A percentile compares a stretch with the other conserved stretches of the same genome.
These are phyloP conservation scores for Dastarcus helophoroides DNA, from an alignment of 2,888 invertebrate species.

Conservation along the genomic window DNA sequence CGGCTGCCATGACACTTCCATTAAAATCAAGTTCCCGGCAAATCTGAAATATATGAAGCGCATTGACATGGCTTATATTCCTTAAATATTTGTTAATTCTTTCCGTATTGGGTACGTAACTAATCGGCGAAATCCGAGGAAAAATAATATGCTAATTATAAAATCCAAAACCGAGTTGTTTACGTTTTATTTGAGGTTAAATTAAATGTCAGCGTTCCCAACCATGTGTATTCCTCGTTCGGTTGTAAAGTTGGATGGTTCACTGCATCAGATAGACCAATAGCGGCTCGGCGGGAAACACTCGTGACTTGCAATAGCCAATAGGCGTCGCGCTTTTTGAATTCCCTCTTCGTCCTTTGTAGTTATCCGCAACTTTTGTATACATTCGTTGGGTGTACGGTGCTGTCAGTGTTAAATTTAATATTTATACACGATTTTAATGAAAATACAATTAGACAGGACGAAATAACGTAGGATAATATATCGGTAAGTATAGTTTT, in stretches of 20 bases:
- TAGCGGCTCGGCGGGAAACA: slow-evolving; percentile 31
- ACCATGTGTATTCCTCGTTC: slow-evolving; percentile 25
- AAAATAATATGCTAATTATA: slow-evolving; percentile 16
- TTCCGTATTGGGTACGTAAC: background rate
- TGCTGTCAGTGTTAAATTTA: slow-evolving; percentile 35
- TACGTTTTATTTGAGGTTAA: slow-evolving; percentile 21
- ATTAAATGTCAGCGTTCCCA: slow-evolving; percentile 25
- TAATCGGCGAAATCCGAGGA: slow-evolving; percentile 14
- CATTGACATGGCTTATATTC: background rate
- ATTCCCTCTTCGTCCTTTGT: slow-evolving; percentile 36
- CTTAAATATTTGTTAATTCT: slow-evolving; percentile 5
- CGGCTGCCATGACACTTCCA: slow-evolving; percentile 30
- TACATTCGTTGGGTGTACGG: slow-evolving; percentile 38
- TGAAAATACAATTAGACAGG: slow-evolving; percentile 56
- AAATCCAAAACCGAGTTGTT: slow-evolving; percentile 3
- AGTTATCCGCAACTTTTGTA: slow-evolving; percentile 35
- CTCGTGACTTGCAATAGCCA: slow-evolving; percentile 33
- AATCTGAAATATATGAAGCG: too few relatives aligned
- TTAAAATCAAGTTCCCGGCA: slow-evolving; percentile 24
- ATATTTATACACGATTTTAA: slow-evolving; percentile 52
- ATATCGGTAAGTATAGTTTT: slow-evolving; percentile 50
- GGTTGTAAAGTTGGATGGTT: slow-evolving; percentile 14
- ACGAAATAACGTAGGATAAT: slow-evolving; percentile 53
- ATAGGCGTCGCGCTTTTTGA: slow-evolving; percentile 34
- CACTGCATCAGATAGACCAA: slow-evolving; percentile 25